Percentiles rank a stretch among this genome's conserved stretches.
phyloP scores from a whole-genome alignment of 2,113 vertebrate species.

The Zosterops japonicus region DNA sequence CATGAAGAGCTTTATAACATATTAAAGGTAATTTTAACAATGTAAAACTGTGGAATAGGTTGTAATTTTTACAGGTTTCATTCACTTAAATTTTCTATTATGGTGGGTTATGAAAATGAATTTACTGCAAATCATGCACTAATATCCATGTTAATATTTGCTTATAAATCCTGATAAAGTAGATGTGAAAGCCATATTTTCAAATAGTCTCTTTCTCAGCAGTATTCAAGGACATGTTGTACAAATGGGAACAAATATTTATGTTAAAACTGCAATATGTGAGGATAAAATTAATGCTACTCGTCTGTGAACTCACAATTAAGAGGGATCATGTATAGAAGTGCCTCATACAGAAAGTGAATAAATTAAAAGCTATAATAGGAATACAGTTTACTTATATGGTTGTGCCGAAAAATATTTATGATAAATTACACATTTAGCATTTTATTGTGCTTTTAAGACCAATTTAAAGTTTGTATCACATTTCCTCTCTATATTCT shows the following conservation, averaged over 20 bases:
- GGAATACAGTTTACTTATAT: not conserved
- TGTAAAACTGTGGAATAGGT: not conserved
- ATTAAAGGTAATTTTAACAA: not conserved
- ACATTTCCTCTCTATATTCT: not conserved
- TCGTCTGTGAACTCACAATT: not conserved
- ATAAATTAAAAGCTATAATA: not conserved
- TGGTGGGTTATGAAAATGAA: not conserved
- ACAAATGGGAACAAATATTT: constrained; percentile 7
- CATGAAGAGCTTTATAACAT: not conserved
- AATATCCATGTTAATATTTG: not conserved
- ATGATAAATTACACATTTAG: not conserved
- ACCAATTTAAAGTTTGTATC: not conserved
- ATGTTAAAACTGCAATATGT: not conserved
- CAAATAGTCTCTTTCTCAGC: not conserved
- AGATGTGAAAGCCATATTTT: not conserved
- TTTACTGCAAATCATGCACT: not conserved
- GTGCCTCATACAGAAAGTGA: not conserved
- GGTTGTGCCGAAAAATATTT: not conserved
- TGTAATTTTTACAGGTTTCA: not conserved
- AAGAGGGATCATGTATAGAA: not conserved
- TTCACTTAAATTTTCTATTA: not conserved
- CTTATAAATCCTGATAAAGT: not conserved
- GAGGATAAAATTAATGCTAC: constrained; percentile 8
- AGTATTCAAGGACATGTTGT: not conserved
- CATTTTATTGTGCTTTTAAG: not conserved